Evolutionary conservation across 2,888 invertebrate species (phyloP), one percentile per base, ranked within the genome.

Genomic region (Halictus quadricinctus): DNA sequence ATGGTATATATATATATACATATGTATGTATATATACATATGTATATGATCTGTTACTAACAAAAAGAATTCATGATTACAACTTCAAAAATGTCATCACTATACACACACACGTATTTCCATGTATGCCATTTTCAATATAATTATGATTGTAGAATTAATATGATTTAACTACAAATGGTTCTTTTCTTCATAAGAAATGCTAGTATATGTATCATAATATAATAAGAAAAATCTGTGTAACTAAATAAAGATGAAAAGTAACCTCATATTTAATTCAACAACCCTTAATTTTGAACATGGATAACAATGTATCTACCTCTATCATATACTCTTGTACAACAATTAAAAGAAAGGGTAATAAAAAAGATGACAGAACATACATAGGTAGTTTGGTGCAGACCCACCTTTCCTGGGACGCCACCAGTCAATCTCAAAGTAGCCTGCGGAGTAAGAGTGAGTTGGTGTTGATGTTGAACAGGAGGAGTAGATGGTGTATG

Each of bases 371-470:
- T 94, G 94, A 94, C 94, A 94, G 93, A 94, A 94, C 94, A 94
- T 94, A 94, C 94, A 94, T 94, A 94, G 94, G 94, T 94, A 94
- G 94, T 94, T 94, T 94, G 94, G 94, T 94, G 94, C 93, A 94
- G 95, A 96, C 96, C 96, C 97, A 98, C 98, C 98, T 98, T 98
- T 98, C 95, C 98, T 97, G 95, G 98, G 98, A 96, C 98, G 97
- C 98, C 98, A 98, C 98, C 98, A 98, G 96, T 98, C 98, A 93
- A 94, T 94, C 97, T 98, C 98, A 97, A 98, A 98, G 97, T 98
- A 98, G 97, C 98, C 98, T 98, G 97, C 97, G 97, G 98, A 97
- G 94, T 94, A 94, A 94, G 93, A 94, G 94, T 94, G 94, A 94
- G 94, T 94, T 94, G 94, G 94, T 94, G 94, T 93, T 93, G 94